Percentiles rank a stretch among this genome's conserved stretches.
Conservation (phyloP, 2,888 invertebrate species). For the Sialis fuliginosa region DNA sequence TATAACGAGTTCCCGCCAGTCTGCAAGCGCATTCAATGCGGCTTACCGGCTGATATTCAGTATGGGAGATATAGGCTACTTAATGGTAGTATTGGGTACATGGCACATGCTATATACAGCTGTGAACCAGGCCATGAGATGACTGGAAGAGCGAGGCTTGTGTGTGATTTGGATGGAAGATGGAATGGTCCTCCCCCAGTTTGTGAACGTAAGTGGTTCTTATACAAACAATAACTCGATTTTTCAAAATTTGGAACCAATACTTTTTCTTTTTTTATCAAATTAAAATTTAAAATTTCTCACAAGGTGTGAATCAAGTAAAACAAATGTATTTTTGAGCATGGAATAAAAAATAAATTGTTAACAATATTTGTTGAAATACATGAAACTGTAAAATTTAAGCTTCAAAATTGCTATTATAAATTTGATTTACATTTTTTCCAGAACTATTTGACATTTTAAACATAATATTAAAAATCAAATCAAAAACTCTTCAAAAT, state of each 20-base stretch:
- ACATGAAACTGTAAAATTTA: too few species aligned
- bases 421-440: too few species aligned
- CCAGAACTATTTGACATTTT: too few species aligned
- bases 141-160: conserved; percentile 63
- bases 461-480: too few species aligned
- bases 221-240: not conserved
- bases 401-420: too few species aligned
- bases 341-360: too few species aligned
- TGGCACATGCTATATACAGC: conserved; percentile 68
- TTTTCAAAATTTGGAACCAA: not conserved
- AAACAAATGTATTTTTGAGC: too few species aligned
- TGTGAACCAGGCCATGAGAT: conserved; percentile 75
- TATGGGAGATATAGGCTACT: conserved; percentile 66
- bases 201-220: conserved; percentile 47
- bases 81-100: conserved; percentile 74
- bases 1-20: conserved; percentile 88
- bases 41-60: conserved; percentile 68
- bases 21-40: conserved; percentile 88
- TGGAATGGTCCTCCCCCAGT: conserved; percentile 88
- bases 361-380: too few species aligned
- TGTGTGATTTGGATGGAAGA: conserved; percentile 80
- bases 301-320: too few species aligned
- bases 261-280: too few species aligned
- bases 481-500: too few species aligned
- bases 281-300: too few species aligned